Evolutionary conservation across 2,797 vertebrate species (phyloP), one percentile per base, ranked within the genome.

Genomic region (Scleropages formosus): DNA sequence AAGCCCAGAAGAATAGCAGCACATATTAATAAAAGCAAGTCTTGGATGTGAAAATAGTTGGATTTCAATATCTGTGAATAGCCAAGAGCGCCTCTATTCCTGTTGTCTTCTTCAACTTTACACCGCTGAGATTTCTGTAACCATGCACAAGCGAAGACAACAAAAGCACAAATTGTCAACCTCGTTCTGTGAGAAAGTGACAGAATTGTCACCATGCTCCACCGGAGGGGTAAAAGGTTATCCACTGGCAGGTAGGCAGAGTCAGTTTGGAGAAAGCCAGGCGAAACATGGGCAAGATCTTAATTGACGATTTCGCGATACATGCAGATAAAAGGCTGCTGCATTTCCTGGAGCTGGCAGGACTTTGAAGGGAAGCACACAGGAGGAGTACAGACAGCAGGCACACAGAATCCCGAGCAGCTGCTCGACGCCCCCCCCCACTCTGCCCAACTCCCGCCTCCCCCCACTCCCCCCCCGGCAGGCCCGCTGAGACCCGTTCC

Each of bases 401-500:
- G 84, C 58, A 20, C 26, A 78, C 77, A 81, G 83, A 87, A 88
- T 90, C 82, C 78, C 83, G 72, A 89, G 71, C 82, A 85, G 84
- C 83, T 83, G 13, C 83, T 87, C 83, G 77, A 76, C 79, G 77
- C 64, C 44, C 72, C 84, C 75, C 72, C 79, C 78, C 85, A 77
- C 85, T 77, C 77, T n/a, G n/a, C n/a, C n/a, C n/a, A n/a, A n/a
- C n/a, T n/a, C n/a, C n/a, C n/a, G n/a, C n/a, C n/a, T n/a, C n/a
- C n/a, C n/a, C n/a, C n/a, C n/a, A n/a, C 78, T 78, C 63, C 44
- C 73, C 84, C 75, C 72, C 79, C 78, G 27, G 75, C 82, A 51
- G 72, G 61, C 82, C 87, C 87, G 85, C 79, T 76, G 83, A 91
- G 84, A 88, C 82, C 80, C 78, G 75, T 85, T 89, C 83, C 85